A percentile compares a stretch with the other conserved stretches of the same genome.
Evolutionary conservation across 2,113 vertebrate genomes (phyloP).

Genomic region (Psammodynastes pulverulentus): DNA sequence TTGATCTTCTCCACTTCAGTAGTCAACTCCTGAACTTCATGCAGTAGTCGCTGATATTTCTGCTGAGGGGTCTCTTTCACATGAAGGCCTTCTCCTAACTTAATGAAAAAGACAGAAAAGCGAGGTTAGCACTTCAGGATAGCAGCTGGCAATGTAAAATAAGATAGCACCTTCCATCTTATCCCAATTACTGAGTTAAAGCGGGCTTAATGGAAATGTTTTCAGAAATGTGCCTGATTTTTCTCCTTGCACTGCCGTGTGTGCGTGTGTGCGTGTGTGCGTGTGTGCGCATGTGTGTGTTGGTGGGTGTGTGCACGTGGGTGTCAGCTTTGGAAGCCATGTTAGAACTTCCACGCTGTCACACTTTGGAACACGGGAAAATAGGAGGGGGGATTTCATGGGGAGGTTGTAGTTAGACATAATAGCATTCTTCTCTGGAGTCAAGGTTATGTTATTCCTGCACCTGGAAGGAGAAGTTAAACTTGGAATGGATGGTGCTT

Average conservation of each 20-base stretch:
- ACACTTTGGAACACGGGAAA: no score
- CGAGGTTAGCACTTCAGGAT: neutral
- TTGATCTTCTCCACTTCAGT: slow-evolving; percentile 88
- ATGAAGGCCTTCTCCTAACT: slow-evolving; percentile 87
- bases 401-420: no score
- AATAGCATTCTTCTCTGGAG: no score
- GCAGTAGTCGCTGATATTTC: slow-evolving; percentile 89
- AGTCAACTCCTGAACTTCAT: slow-evolving; percentile 90
- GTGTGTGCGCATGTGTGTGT: neutral
- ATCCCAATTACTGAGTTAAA: neutral
- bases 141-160: neutral
- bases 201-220: neutral
- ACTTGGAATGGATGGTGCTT: no score
- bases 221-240: neutral
- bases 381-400: no score
- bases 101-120: neutral
- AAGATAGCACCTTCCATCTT: neutral
- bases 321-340: no score
- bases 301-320: no score
- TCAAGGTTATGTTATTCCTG: no score
- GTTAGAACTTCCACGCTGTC: no score
- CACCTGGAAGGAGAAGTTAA: no score
- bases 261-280: neutral
- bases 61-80: slow-evolving; percentile 93
- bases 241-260: neutral